These are phyloP conservation scores for Bradypodion pumilum DNA, from an alignment of 2,797 vertebrate genomes.

Conservation along the genomic window DNA sequence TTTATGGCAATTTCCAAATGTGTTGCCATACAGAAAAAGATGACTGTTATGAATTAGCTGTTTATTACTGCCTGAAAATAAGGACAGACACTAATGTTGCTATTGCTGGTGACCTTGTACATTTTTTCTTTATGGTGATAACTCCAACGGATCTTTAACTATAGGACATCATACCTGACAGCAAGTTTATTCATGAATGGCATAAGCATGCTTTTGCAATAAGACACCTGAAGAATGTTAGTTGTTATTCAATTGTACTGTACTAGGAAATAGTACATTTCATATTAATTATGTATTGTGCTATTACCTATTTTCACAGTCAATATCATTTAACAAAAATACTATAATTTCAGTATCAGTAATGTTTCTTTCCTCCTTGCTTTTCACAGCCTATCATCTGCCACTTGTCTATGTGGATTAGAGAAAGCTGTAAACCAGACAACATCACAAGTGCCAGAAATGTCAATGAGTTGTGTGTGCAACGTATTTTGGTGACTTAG, in stretches of 20 bases:
- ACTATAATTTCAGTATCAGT: too few relatives aligned
- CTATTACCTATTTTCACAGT: constrained; percentile 22
- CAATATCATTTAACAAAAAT: too few relatives aligned
- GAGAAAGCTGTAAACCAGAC: neutral
- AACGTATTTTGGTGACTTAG: too few relatives aligned
- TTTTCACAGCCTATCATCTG: neutral
- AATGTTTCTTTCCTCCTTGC: neutral
- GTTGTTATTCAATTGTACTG: neutral
- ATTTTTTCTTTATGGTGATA: too few relatives aligned
- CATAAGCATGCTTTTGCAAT: constrained; percentile 5
- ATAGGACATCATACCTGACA: neutral
- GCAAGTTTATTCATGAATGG: constrained; percentile 10
- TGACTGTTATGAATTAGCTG: too few relatives aligned
- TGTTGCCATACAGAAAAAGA: too few relatives aligned
- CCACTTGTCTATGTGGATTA: neutral
- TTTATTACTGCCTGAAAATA: too few relatives aligned
- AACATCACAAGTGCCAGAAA: neutral
- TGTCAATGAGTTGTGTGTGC: neutral
- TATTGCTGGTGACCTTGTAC: too few relatives aligned
- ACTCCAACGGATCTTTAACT: constrained; percentile 1
- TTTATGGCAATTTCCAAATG: too few relatives aligned
- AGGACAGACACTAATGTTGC: too few relatives aligned
- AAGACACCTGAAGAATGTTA: constrained; percentile 11
- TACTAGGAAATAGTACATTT: constrained; percentile 31
- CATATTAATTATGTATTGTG: constrained; percentile 28